phyloP scores from a whole-genome alignment of 2,888 invertebrate species.

The Drosophila leonis region DNA sequence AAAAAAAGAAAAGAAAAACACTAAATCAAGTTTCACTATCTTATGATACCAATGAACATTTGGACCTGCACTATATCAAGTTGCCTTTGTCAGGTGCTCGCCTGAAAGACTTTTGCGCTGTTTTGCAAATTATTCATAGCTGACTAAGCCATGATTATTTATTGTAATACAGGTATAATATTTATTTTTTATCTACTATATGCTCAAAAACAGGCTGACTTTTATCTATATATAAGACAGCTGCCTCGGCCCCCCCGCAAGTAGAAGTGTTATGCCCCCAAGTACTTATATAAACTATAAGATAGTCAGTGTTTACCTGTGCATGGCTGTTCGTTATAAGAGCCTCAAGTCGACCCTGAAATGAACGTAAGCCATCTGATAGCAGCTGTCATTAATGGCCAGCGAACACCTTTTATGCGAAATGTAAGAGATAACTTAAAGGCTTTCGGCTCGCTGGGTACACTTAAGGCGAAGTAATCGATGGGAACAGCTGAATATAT shows the following conservation, averaged over 20 bases:
- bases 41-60: constrained; percentile 3
- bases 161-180: background rate
- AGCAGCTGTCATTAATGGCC: background rate
- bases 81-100: background rate
- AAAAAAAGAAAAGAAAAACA: background rate
- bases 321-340: background rate
- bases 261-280: background rate
- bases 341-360: background rate
- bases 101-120: background rate
- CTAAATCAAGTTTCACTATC: constrained; percentile 12
- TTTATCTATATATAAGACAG: background rate
- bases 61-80: constrained; percentile 2
- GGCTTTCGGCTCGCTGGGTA: background rate
- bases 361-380: background rate
- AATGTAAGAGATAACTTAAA: background rate
- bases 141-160: background rate
- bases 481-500: background rate
- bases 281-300: background rate
- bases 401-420: background rate
- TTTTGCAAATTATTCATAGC: background rate
- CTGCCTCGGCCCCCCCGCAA: background rate
- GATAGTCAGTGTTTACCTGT: background rate
- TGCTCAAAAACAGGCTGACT: background rate
- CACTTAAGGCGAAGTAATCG: background rate
- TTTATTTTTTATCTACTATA: constrained; percentile 3